Evolutionary conservation across 2,113 vertebrate species (phyloP).

Genomic region (Antechinus stuartii): DNA sequence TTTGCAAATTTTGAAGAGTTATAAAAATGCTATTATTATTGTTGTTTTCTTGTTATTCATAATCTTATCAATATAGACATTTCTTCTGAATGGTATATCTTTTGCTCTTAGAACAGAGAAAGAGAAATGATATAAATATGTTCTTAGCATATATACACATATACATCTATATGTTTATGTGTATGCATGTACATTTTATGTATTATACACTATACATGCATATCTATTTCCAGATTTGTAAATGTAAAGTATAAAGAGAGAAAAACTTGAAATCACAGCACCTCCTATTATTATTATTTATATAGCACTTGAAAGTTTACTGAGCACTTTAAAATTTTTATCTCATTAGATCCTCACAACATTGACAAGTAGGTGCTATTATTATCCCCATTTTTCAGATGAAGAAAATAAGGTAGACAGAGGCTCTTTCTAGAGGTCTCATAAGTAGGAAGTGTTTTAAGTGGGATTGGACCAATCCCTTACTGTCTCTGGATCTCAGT

Average conservation of each 20-base stretch:
- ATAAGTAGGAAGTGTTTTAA: neutral
- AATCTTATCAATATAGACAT: neutral
- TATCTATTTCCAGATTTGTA: neutral
- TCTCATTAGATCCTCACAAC: neutral
- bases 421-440: neutral
- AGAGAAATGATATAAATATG: neutral
- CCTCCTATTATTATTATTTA: neutral
- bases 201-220: neutral
- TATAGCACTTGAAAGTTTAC: neutral
- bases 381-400: neutral
- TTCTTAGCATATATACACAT: neutral
- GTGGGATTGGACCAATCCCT: neutral
- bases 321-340: neutral
- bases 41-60: neutral
- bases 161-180: too few species aligned
- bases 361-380: neutral
- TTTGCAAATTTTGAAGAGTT: neutral
- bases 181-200: neutral
- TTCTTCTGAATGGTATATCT: neutral
- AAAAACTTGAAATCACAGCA: neutral
- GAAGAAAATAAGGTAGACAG: neutral
- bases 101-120: neutral
- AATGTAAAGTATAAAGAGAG: neutral
- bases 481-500: neutral
- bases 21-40: neutral